A percentile compares a stretch with the other conserved stretches of the same genome.
Conservation (phyloP, 2,888 invertebrate genomes). For the Melinopterus prodromus region DNA sequence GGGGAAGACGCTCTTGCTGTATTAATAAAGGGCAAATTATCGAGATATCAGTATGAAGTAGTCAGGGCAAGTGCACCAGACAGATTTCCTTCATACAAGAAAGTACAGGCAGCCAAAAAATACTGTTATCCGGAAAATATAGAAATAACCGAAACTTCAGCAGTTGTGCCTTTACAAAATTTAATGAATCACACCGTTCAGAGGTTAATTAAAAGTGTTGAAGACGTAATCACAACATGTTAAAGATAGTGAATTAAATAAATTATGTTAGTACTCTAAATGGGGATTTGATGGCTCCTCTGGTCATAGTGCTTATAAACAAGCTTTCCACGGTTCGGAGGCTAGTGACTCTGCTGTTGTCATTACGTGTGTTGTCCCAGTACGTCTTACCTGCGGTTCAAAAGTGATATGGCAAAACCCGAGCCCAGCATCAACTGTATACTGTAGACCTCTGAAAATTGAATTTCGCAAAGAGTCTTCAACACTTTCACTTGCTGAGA, state of each 20-base stretch:
- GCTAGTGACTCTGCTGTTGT: conserved; percentile 47
- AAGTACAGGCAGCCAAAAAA: conserved; percentile 15
- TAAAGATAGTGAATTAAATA: background rate
- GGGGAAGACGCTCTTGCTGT: conserved; percentile 10
- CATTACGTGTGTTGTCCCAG: conserved; percentile 47
- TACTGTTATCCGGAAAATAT: conserved; percentile 10
- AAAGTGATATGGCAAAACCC: conserved; percentile 50
- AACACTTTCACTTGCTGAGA: conserved; percentile 39
- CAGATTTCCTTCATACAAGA: conserved; percentile 46
- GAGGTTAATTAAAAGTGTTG: background rate
- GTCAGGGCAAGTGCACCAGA: conserved; percentile 46
- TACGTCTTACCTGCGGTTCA: conserved; percentile 40
- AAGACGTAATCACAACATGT: conserved; percentile 17
- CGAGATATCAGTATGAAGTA: conserved; percentile 46
- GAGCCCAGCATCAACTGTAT: conserved; percentile 46
- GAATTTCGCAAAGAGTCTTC: conserved; percentile 47
- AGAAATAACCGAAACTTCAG: conserved; percentile 19
- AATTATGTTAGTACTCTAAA: background rate
- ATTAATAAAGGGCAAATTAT: conserved; percentile 42
- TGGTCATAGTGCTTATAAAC: conserved; percentile 45
- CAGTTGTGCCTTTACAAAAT: conserved; percentile 4
- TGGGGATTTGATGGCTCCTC: conserved; percentile 36
- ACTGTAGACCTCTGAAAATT: conserved; percentile 49
- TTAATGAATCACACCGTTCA: conserved; percentile 10
- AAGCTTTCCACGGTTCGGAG: conserved; percentile 42